Percentiles rank a stretch among this genome's conserved stretches.
Conservation (phyloP, 2,888 invertebrate genomes). For the Stenodema calcarata region DNA sequence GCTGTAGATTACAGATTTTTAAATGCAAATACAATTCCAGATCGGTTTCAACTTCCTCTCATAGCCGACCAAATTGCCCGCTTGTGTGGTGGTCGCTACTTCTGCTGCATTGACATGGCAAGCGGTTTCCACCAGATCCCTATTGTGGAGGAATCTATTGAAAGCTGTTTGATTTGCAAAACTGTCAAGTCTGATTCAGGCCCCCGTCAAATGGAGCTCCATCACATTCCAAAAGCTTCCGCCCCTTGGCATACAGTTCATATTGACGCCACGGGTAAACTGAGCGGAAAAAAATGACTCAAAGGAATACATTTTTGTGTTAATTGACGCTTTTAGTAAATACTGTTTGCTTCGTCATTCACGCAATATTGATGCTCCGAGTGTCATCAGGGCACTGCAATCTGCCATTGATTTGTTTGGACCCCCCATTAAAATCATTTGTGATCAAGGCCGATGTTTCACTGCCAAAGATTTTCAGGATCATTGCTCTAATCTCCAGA, state of each 20-base stretch:
- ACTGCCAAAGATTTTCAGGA: conserved; percentile 11
- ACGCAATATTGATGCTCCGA: not conserved
- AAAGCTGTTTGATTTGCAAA: too few relatives aligned
- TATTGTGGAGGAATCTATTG: too few relatives aligned
- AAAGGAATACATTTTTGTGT: not conserved
- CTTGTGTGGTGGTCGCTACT: too few relatives aligned
- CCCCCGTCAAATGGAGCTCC: too few relatives aligned
- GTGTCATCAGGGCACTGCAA: not conserved
- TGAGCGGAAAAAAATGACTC: conserved; percentile 12
- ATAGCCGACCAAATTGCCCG: too few relatives aligned
- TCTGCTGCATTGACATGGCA: too few relatives aligned
- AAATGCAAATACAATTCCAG: too few relatives aligned
- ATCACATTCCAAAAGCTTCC: too few relatives aligned
- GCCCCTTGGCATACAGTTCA: conserved; percentile 13
- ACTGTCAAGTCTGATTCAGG: too few relatives aligned
- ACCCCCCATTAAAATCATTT: not conserved
- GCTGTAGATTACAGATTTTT: too few relatives aligned
- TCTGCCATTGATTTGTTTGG: conserved; percentile 3
- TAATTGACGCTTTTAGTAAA: not conserved
- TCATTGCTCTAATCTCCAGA: not conserved
- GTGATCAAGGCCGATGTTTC: not conserved
- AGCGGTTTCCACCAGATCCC: too few relatives aligned
- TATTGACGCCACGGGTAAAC: not conserved
- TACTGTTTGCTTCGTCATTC: not conserved
- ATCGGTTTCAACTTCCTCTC: too few relatives aligned